These are phyloP conservation scores for Diorhabda elongata DNA, from an alignment of 1,140 invertebrate species.

Conservation along the genomic window DNA sequence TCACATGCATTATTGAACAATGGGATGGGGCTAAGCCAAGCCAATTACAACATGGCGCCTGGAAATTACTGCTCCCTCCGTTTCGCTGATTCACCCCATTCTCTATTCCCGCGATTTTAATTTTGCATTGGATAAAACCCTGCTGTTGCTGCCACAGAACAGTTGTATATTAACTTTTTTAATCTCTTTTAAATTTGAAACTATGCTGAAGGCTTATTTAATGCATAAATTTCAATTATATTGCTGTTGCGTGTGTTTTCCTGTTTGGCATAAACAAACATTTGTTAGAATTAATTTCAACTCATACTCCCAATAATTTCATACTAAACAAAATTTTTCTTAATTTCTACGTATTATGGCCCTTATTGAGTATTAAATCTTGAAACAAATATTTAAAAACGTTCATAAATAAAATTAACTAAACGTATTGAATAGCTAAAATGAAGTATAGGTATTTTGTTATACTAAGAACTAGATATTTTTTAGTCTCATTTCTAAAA, in stretches of 20 bases:
- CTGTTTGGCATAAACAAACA: conserved; percentile 6
- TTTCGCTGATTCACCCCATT: conserved; percentile 21
- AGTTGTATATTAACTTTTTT: conserved; percentile 24
- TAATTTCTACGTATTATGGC: too few species aligned
- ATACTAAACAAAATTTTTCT: too few species aligned
- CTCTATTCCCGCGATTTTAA: conserved; percentile 29
- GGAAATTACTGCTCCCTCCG: conserved; percentile 25
- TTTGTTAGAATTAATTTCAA: too few species aligned
- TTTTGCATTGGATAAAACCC: conserved; percentile 18
- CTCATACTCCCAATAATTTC: too few species aligned
- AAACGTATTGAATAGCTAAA: too few species aligned
- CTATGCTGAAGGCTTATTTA: conserved; percentile 10
- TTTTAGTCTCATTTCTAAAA: too few species aligned
- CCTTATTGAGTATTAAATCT: too few species aligned
- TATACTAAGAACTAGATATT: too few species aligned
- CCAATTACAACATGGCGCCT: conserved; percentile 34
- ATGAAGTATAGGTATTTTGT: too few species aligned
- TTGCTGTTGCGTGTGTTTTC: not conserved
- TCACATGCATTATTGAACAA: conserved; percentile 43
- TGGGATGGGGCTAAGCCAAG: conserved; percentile 31
- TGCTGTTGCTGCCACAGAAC: conserved; percentile 11
- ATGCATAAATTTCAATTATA: conserved; percentile 23
- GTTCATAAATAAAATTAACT: too few species aligned
- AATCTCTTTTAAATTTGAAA: conserved; percentile 32
- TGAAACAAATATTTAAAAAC: too few species aligned